Evolutionary conservation across 2,797 vertebrate species (phyloP).

Genomic region (Parambassis ranga): DNA sequence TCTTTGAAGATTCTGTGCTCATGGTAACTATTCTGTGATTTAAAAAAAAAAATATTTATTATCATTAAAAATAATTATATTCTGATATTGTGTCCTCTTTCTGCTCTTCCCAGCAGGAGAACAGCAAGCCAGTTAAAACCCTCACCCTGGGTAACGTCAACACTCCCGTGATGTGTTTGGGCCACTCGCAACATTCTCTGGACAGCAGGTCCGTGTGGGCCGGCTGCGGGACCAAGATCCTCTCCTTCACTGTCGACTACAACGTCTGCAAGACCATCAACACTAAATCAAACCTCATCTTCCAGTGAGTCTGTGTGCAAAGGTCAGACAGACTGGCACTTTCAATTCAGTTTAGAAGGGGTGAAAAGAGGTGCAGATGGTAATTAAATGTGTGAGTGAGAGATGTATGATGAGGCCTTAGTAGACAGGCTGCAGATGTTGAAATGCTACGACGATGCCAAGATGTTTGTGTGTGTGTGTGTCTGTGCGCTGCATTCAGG

Average conservation of each 20-base stretch:
- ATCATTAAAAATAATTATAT: not conserved
- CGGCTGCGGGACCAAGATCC: slow-evolving; percentile 88
- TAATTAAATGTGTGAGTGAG: too few species aligned
- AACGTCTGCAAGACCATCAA: slow-evolving; percentile 87
- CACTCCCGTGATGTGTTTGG: slow-evolving; percentile 89
- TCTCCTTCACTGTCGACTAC: slow-evolving; percentile 86
- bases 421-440: too few species aligned
- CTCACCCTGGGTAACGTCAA: slow-evolving; percentile 82
- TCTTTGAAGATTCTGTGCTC: slow-evolving; percentile 91
- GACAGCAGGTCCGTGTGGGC: slow-evolving; percentile 88
- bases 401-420: too few species aligned
- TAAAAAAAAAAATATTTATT: slow-evolving; percentile 5
- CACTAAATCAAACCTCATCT: slow-evolving; percentile 81
- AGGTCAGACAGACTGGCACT: not conserved
- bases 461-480: not conserved
- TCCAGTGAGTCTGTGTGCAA: slow-evolving; percentile 79
- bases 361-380: too few species aligned
- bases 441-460: too few species aligned
- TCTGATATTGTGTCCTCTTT: not conserved
- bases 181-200: slow-evolving; percentile 77
- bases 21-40: slow-evolving; percentile 75
- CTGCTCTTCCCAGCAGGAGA: slow-evolving; percentile 74
- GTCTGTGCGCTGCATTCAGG: slow-evolving; percentile 60
- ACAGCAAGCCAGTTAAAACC: slow-evolving; percentile 85
- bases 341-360: too few species aligned